phyloP scores from a whole-genome alignment of 2,888 invertebrate genomes.

The Erebia palarica region DNA sequence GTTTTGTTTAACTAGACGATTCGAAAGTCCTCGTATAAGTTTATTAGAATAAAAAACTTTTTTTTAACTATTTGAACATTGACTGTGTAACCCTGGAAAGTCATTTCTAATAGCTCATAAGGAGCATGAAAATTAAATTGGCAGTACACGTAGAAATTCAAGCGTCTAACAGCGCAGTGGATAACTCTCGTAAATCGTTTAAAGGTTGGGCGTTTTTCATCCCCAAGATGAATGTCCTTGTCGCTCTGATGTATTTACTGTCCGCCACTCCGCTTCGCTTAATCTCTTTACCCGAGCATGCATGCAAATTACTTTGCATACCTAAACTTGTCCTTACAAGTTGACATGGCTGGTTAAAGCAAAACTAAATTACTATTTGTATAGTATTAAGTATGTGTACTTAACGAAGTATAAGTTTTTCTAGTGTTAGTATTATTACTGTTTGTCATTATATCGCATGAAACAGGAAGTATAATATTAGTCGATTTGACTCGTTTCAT shows the following conservation, averaged over 20 bases:
- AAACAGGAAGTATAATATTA: too few species aligned
- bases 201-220: slow-evolving; percentile 20
- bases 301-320: slow-evolving; percentile 10
- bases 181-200: slow-evolving; percentile 22
- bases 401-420: too few species aligned
- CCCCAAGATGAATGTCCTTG: slow-evolving; percentile 16
- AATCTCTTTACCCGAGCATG: slow-evolving; percentile 12
- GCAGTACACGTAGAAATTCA: background rate
- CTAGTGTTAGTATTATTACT: too few species aligned
- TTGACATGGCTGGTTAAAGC: background rate
- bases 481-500: too few species aligned
- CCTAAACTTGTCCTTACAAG: background rate
- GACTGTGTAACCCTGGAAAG: too few species aligned
- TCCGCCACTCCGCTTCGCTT: slow-evolving; percentile 4
- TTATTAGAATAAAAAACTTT: too few species aligned
- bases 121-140: background rate
- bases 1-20: too few species aligned
- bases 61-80: too few species aligned
- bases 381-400: too few species aligned
- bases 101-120: background rate
- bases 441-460: too few species aligned
- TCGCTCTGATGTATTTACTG: slow-evolving; percentile 18
- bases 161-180: slow-evolving; percentile 5
- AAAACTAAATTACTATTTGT: background rate
- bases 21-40: too few species aligned